These are phyloP conservation scores for Microctonus hyperodae DNA, from an alignment of 2,888 invertebrate species.

Conservation along the genomic window DNA sequence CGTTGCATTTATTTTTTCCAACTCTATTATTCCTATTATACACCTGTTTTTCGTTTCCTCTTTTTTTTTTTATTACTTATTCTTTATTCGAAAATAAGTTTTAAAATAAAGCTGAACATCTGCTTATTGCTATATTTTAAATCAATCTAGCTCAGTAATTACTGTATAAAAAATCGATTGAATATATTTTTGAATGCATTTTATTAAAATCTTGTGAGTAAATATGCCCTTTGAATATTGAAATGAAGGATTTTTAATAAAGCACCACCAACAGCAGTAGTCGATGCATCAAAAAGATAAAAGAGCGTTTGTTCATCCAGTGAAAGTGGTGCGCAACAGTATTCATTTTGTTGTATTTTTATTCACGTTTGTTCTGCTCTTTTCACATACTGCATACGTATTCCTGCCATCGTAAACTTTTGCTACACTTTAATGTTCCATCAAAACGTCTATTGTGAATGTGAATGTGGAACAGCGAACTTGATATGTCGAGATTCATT, in stretches of 20 bases:
- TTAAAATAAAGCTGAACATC: not conserved
- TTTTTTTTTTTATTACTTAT: not conserved
- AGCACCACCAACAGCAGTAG: not conserved
- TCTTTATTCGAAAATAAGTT: not conserved
- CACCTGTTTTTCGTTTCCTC: not conserved
- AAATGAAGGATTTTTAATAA: not conserved
- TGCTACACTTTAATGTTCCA: constrained; percentile 7
- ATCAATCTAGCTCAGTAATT: not conserved
- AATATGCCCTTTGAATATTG: not conserved
- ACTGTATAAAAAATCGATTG: not conserved
- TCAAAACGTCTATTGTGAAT: constrained; percentile 3
- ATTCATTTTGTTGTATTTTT: not conserved
- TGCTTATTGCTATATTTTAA: not conserved
- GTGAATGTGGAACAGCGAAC: not conserved
- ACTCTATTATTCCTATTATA: constrained; percentile 2
- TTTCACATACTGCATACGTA: not conserved
- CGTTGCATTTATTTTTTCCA: constrained; percentile 1
- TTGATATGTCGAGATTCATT: not conserved
- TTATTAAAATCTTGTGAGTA: not conserved
- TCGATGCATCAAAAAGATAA: not conserved
- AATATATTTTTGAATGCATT: not conserved
- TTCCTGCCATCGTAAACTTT: not conserved
- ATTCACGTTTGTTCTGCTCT: not conserved
- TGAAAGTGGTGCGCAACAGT: not conserved
- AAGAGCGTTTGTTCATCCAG: not conserved